These are phyloP conservation scores for Panthera uncia DNA, from an alignment of 2,113 vertebrate genomes.

Conservation along the genomic window DNA sequence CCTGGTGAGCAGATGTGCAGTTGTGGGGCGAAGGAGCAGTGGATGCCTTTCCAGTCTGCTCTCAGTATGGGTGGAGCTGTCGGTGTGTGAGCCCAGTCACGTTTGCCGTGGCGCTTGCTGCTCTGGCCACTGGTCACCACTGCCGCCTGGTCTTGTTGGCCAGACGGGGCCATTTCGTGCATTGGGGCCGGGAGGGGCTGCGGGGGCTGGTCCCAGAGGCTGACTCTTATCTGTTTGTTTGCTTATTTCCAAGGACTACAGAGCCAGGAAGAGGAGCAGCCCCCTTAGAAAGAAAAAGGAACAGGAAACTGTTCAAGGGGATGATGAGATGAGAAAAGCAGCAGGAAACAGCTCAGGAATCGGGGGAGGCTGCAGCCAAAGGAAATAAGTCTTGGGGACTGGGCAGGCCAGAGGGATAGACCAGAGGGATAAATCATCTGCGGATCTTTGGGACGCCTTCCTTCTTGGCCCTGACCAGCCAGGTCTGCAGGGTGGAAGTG, in stretches of 20 bases:
- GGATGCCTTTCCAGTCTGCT: not conserved
- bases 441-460: not conserved
- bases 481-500: not conserved
- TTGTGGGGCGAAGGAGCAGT: accelerated
- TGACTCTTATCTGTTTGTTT: slow-evolving; percentile 56
- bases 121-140: accelerated
- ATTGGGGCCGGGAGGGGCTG: not conserved
- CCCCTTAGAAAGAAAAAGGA: slow-evolving; percentile 51
- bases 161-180: not conserved
- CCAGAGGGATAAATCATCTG: not conserved
- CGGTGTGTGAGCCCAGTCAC: accelerated
- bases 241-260: slow-evolving; percentile 49
- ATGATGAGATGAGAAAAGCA: not conserved
- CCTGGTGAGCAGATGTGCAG: not conserved
- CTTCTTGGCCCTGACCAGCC: not conserved
- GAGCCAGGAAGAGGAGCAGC: slow-evolving; percentile 59
- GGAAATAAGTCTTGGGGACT: not conserved
- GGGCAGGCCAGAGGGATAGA: not conserved
- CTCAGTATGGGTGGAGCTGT: not conserved
- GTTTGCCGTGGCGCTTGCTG: not conserved
- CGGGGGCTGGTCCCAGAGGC: not conserved
- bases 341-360: not conserved
- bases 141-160: not conserved
- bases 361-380: not conserved
- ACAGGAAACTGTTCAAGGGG: slow-evolving; percentile 58